Evolutionary conservation across 2,113 vertebrate genomes (phyloP).

Genomic region (Bucco capensis): DNA sequence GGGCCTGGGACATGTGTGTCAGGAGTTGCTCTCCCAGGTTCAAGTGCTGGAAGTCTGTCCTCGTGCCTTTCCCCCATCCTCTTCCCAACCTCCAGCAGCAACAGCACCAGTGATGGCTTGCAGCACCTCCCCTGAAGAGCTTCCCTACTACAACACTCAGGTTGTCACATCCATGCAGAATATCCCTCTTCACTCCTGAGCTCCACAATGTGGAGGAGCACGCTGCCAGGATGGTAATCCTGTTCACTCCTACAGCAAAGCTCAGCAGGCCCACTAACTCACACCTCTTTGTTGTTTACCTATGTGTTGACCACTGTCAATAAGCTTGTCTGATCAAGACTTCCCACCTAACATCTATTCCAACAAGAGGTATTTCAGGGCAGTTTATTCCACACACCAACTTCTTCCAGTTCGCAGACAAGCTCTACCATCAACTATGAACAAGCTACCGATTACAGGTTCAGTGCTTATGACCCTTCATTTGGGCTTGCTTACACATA

Average conservation of each 20-base stretch:
- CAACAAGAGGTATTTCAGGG: background rate
- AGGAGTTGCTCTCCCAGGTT: background rate
- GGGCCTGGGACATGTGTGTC: background rate
- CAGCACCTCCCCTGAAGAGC: background rate
- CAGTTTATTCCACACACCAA: background rate
- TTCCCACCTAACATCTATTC: background rate
- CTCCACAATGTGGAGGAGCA: background rate
- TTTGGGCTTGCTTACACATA: background rate
- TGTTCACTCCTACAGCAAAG: background rate
- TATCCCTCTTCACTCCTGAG: background rate
- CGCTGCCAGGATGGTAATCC: accelerated
- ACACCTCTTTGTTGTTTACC: background rate
- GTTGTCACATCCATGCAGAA: background rate
- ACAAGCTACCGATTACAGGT: background rate
- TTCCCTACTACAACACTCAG: background rate
- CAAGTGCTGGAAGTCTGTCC: background rate
- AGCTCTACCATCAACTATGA: background rate
- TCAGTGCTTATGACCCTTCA: background rate
- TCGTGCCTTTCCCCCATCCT: background rate
- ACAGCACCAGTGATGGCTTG: accelerated
- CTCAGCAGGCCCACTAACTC: background rate
- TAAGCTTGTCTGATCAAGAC: background rate
- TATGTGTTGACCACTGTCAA: background rate
- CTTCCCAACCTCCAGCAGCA: accelerated
- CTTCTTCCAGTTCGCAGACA: background rate